Evolutionary conservation across 2,888 invertebrate species (phyloP), one percentile per base, ranked within the genome.

Genomic region (Eupithecia pulchellata): DNA sequence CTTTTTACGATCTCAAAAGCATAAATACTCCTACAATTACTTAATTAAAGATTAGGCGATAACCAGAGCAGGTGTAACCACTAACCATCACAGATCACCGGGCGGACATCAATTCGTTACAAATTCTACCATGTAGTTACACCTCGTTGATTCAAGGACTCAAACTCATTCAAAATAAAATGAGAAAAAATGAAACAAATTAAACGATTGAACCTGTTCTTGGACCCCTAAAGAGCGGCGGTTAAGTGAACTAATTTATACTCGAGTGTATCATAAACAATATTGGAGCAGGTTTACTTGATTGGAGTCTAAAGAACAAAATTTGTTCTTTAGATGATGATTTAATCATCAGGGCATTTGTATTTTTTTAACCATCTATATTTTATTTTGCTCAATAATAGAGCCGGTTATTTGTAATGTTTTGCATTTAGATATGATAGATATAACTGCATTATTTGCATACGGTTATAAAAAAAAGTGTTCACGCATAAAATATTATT

Each of bases 111-210:
- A 83, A 93, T 93, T 93, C 92, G 92, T 89, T 93, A 89, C 91
- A 90, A 92, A 92, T 92, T 90, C 85, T 87, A 87, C 86, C 89
- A 88, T 94, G 94, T 93, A 90, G 94, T 89, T 89, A 90, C 93
- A 92, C 92, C 94, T 94, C 93, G 93, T 94, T 94, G 93, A 90
- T 85, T 86, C 92, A 92, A 94, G 93, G 94, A 93, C 92, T 92
- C 89, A 82, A 86, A 89, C 87, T 91, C 91, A 92, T 91, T 91
- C 81, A 84, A 79, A 90, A 87, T 91, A 91, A 90, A 87, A 88
- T 86, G 84, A 84, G 76, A 89, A 90, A 89, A 88, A 86, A 90
- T 83, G 86, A 86, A 88, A 89, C 89, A 91, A 91, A 93, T 92
- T 91, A 92, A 92, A 87, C 86, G 90, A 91, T 90, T 91, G 85